phyloP scores from a whole-genome alignment of 1,140 invertebrate genomes.

The Cherax quadricarinatus region DNA sequence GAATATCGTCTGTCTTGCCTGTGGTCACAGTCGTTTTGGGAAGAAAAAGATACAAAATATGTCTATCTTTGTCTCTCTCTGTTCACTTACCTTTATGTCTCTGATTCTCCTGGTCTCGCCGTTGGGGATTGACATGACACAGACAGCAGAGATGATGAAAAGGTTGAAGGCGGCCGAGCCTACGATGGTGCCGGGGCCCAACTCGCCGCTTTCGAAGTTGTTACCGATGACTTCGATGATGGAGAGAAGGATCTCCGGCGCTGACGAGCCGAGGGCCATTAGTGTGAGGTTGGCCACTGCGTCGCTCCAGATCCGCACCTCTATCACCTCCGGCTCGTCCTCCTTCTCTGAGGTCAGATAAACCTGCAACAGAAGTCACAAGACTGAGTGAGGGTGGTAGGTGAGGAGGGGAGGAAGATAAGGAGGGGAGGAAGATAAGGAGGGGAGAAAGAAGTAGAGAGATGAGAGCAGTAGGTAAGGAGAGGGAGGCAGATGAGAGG shows the following conservation, averaged over 20 bases:
- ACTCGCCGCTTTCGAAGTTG: conserved; percentile 79
- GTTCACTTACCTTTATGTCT: conserved; percentile 77
- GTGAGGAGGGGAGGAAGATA: background rate
- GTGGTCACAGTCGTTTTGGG: too few species aligned
- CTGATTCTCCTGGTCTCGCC: conserved; percentile 79
- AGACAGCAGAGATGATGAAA: conserved; percentile 81
- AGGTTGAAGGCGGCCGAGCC: conserved; percentile 84
- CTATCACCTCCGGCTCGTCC: conserved; percentile 75
- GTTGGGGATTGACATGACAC: conserved; percentile 79
- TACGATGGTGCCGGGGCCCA: conserved; percentile 84
- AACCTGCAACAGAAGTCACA: conserved; percentile 64
- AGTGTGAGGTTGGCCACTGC: conserved; percentile 84
- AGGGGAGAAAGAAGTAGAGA: too few species aligned
- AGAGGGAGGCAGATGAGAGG: too few species aligned
- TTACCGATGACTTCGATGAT: conserved; percentile 81
- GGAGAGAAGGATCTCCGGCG: conserved; percentile 83
- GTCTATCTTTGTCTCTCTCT: too few species aligned
- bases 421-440: too few species aligned
- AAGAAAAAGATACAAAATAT: too few species aligned
- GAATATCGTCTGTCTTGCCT: too few species aligned
- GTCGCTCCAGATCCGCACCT: conserved; percentile 81
- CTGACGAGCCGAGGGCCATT: conserved; percentile 83
- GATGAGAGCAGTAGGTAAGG: too few species aligned
- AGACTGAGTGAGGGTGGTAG: background rate
- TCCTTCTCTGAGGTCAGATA: conserved; percentile 73